A percentile compares a stretch with the other conserved stretches of the same genome.
Evolutionary conservation across 2,797 vertebrate species (phyloP).

Genomic region (Pagetopsis macropterus): DNA sequence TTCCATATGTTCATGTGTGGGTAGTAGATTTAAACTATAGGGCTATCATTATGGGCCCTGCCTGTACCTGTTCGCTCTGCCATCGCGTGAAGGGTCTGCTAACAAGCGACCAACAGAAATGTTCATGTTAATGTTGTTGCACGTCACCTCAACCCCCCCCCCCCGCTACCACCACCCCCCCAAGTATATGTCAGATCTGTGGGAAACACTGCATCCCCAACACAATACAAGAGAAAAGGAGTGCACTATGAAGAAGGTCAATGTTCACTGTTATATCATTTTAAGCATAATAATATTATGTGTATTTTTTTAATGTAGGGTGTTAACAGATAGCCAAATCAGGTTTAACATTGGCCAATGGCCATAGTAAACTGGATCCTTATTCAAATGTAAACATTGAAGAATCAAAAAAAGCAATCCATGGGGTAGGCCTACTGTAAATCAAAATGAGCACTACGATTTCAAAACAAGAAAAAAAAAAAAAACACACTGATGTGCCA

Average conservation of each 20-base stretch:
- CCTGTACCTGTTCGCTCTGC: too few relatives aligned
- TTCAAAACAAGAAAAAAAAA: background rate
- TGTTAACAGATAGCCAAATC: background rate
- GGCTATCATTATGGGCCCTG: too few relatives aligned
- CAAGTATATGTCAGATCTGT: too few relatives aligned
- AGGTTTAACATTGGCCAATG: background rate
- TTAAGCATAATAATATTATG: background rate
- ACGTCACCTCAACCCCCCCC: too few relatives aligned
- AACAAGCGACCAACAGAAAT: too few relatives aligned
- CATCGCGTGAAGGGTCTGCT: too few relatives aligned
- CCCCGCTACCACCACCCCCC: too few relatives aligned
- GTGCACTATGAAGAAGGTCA: constrained; percentile 2
- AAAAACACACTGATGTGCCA: constrained; percentile 11
- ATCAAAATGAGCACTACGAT: background rate
- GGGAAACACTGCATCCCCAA: constrained; percentile 33
- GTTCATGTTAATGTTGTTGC: too few relatives aligned
- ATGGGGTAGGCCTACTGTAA: background rate
- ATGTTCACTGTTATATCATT: background rate
- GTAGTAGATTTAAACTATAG: too few relatives aligned
- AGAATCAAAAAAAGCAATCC: background rate
- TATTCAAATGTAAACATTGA: too few relatives aligned
- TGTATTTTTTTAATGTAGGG: background rate
- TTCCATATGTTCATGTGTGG: too few relatives aligned
- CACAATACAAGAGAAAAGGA: constrained; percentile 27
- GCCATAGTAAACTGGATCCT: background rate